A percentile compares a stretch with the other conserved stretches of the same genome.
phyloP scores from a whole-genome alignment of 1,140 invertebrate species.

The Bradysia coprophila region DNA sequence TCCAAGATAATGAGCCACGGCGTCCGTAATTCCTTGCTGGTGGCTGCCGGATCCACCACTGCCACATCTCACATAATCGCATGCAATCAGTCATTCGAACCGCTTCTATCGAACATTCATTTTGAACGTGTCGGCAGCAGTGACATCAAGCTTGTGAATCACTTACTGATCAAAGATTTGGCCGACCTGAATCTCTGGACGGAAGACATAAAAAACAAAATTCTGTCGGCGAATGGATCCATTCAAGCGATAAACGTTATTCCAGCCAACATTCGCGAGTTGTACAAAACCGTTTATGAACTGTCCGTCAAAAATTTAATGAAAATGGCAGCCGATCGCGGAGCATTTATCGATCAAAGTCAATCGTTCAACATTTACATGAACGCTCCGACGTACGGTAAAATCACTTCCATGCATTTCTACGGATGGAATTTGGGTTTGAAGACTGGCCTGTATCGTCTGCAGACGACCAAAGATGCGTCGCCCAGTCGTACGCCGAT shows the following conservation, averaged over 20 bases:
- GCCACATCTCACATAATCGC: constrained; percentile 51
- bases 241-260: constrained; percentile 40
- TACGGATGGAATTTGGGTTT: constrained; percentile 49
- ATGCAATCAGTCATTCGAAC: constrained; percentile 55
- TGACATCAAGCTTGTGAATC: constrained; percentile 56
- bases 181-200: constrained; percentile 42
- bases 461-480: constrained; percentile 81
- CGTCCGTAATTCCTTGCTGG: constrained; percentile 42
- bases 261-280: constrained; percentile 37
- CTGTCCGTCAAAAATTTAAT: constrained; percentile 47
- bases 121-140: constrained; percentile 44
- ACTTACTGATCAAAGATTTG: constrained; percentile 45
- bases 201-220: constrained; percentile 40
- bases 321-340: constrained; percentile 58
- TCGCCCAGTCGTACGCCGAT: too few relatives aligned
- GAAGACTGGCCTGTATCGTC: constrained; percentile 67
- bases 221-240: constrained; percentile 42
- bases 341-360: constrained; percentile 94
- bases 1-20: constrained; percentile 40
- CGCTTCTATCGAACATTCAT: constrained; percentile 55
- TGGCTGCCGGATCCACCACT: constrained; percentile 59
- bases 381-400: constrained; percentile 73
- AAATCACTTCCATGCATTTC: constrained; percentile 60
- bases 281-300: constrained; percentile 66
- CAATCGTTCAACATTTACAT: constrained; percentile 93